Base-by-base conservation (phyloP, 2,113 vertebrate genomes). In the Sander lucioperca region DNA sequence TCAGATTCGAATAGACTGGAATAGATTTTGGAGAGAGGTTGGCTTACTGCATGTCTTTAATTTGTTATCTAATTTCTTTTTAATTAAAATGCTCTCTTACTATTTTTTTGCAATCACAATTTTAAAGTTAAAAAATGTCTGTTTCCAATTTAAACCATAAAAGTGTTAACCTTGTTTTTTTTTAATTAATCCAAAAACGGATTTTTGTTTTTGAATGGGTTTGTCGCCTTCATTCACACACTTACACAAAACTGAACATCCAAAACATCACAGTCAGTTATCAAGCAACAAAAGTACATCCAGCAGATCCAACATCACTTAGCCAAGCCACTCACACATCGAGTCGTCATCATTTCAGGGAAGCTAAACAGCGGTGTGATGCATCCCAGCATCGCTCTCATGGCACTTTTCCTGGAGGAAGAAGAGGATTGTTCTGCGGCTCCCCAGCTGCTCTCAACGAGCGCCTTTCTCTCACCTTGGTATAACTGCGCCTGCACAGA, bases 401-500 rank as follows among this genome's bases (percentile, higher is more conserved):
- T 25, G 54, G n/a, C 45, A 19, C 63, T 57, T 23, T 30, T 73
- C 25, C 53, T 23, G 56, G 58, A 57, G 68, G 79, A 77, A 54
- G 36, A 45, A 43, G 43, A 48, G 25, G 43, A 56, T 48, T n/a
- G 19, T 27, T n/a, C 39, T 5, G 16, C 45, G 3, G n/a, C 64
- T 74, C 23, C 33, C 63, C 73, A 74, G 74, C 88, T 83, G 86
- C 78, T 80, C 64, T 63, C 50, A 15, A 2, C 2, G 14, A 85
- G 51, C 76, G 25, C 10, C 27, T 51, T 43, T 2, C 33, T 69
- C 72, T 89, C 84, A 86, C 81, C 85, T 86, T 54, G 73, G 33
- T 54, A 1, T 27, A 71, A 75, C 53, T 50, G 77, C 6, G n/a
- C 62, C 43, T 8, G 58, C 74, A 54, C 89, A 91, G 89, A 86